These are phyloP conservation scores for Setipinna tenuifilis DNA, from an alignment of 2,797 vertebrate species.

Conservation along the genomic window DNA sequence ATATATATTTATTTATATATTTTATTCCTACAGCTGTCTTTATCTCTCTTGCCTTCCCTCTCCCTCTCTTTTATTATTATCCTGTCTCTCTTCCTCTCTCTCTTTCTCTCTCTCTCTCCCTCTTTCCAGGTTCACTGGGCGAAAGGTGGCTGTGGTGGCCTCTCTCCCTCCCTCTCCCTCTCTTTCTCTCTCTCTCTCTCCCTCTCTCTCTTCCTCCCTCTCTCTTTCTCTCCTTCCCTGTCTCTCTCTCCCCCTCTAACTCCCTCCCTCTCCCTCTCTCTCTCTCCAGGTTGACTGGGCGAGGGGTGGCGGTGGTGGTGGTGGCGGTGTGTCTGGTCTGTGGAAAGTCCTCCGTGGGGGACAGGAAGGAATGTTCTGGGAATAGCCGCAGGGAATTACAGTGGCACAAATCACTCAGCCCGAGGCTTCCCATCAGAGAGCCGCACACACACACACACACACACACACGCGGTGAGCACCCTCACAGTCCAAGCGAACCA, in stretches of 20 bases:
- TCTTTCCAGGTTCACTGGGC: too few species aligned
- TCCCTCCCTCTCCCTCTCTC: neutral
- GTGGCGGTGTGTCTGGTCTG: neutral
- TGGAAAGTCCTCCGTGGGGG: neutral
- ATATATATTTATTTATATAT: too few species aligned
- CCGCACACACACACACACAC: neutral
- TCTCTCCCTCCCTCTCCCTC: too few species aligned
- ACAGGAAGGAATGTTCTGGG: slow-evolving; percentile 28
- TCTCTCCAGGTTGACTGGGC: neutral
- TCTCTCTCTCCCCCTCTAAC: neutral
- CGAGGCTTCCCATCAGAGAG: neutral
- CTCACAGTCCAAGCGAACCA: neutral
- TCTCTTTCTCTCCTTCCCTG: neutral
- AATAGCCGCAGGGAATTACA: slow-evolving; percentile 22
- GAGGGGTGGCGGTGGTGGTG: neutral
- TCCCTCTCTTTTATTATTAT: neutral
- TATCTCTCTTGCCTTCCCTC: neutral
- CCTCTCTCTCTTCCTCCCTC: neutral
- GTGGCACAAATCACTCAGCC: slow-evolving; percentile 14
- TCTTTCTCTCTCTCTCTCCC: neutral
- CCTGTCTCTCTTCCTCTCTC: neutral
- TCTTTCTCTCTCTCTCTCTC: neutral
- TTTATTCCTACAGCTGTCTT: too few species aligned
- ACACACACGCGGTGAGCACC: neutral
- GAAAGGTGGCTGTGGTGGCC: too few species aligned